Base-by-base conservation (phyloP, 2,113 vertebrate genomes). In the Meriones unguiculatus region DNA sequence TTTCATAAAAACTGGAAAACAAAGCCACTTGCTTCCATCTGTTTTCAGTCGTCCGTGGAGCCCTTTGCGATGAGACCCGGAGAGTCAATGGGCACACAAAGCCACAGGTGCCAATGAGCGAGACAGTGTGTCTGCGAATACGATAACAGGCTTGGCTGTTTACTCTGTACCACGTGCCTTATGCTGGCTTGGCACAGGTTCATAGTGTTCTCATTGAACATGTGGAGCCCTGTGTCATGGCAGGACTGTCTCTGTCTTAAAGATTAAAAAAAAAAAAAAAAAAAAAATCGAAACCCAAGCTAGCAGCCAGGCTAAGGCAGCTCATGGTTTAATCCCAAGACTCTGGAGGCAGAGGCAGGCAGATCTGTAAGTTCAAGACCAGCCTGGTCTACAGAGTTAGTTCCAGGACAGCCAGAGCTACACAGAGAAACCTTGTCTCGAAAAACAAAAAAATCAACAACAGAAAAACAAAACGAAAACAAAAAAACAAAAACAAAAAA, bases 1-100 rank as follows among this genome's bases (percentile, higher is more conserved):
- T 98, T 98, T 96, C 98, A 98, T 98, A 98, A 98, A 98, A 98
- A 20, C n/a, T 96, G 90, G 77, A 96, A 78, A 97, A 97, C 52
- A 2, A 92, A 93, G 30, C 69, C 80, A 38, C 72, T 32, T 96
- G 28, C 82, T 97, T 94, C 67, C 70, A 59, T 86, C n/a, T 93
- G 75, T 96, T 69, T 59, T 96, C 14, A 20, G 11, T 46, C 50
- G 64, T 77, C 93, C 78, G 57, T 62, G 52, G n/a, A 94, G 38
- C 52, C 11, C 15, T 96, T n/a, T 75, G 15, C 80, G 70, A 54
- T n/a, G 65, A 78, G 87, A 50, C 24, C 59, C 67, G 17, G 87
- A 65, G 4, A 32, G 13, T 50, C 41, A 65, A 30, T 62, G 17
- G 72, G n/a, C 7, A 13, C 50, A 38, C 6, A 41, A 69, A 90